These are phyloP conservation scores for Diaprepes abbreviatus DNA, from an alignment of 2,888 invertebrate species.

Conservation along the genomic window DNA sequence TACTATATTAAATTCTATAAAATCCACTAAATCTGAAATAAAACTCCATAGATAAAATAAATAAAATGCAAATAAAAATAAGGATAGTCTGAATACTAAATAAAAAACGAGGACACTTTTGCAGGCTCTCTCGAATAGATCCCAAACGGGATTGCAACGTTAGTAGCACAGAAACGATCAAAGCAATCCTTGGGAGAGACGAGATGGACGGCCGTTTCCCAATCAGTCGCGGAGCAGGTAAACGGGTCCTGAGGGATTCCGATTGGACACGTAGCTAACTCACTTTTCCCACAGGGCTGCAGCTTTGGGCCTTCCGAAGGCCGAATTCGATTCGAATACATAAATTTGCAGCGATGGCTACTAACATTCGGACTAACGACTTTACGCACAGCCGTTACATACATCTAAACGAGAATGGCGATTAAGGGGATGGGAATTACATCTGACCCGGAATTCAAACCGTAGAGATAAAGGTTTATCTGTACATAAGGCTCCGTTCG, in stretches of 20 bases:
- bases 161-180: constrained; percentile 32
- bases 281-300: constrained; percentile 64
- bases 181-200: constrained; percentile 33
- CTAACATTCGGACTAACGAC: constrained; percentile 58
- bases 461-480: neutral
- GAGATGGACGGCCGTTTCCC: constrained; percentile 56
- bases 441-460: constrained; percentile 7
- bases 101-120: neutral
- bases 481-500: neutral
- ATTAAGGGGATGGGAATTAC: constrained; percentile 10
- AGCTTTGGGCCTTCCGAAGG: constrained; percentile 49
- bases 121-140: neutral
- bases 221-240: constrained; percentile 69
- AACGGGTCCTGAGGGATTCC: constrained; percentile 65
- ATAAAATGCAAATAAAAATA: constrained; percentile 1
- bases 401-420: constrained; percentile 52
- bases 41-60: no score
- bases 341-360: constrained; percentile 30
- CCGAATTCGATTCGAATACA: constrained; percentile 52
- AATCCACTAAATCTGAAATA: no score
- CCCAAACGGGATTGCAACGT: constrained; percentile 20
- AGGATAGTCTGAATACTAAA: neutral
- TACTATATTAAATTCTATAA: no score
- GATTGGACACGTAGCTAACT: constrained; percentile 66
- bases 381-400: constrained; percentile 62